Evolutionary conservation across 1,140 invertebrate species (phyloP), one percentile per base, ranked within the genome.

Genomic region (Drosophila pectinifera): DNA sequence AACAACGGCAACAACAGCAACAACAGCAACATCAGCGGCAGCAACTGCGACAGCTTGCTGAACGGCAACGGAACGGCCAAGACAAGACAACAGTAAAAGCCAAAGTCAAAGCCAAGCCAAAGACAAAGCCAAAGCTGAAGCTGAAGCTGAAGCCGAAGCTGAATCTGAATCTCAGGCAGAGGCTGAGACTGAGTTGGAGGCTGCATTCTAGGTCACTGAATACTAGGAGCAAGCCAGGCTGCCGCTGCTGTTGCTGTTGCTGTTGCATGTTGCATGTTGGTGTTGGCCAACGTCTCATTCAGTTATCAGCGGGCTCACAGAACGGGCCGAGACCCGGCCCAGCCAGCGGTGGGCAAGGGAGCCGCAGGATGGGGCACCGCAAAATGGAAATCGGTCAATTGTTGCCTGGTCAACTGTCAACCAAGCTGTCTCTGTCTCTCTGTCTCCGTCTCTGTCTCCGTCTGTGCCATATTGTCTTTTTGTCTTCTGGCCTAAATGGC

Each of bases 161-260:
- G 31, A 53, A 36, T 20, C 49, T 53, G 18, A 53, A 20, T n/a
- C 49, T 53, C 26, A 49, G 28, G 24, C 45, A 42, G 46, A 65
- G 31, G 43, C 49, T 34, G 28, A 34, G 48, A 36, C 48, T 34
- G 28, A 69, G 53, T 58, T 42, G 54, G 41, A 57, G 54, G 70
- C 75, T 89, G 84, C 85, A 89, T 89, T 89, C 85, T 89, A 89
- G 84, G 84, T 89, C 84, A 89, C 68, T 73, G 77, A 80, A 80
- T 89, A 89, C 72, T 80, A 73, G 78, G 67, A 84, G 77, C 67
- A 55, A 18, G 20, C 68, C 42, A 46, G 54, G 64, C 39, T 53
- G 75, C 45, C 48, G 55, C 24, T 63, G 74, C 43, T 54, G 18
- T 28, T 56, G 34, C 31, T 72, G 26, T 48, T 41, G 46, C 48